phyloP scores from a whole-genome alignment of 2,888 invertebrate genomes.

The Tenthredo mesomela region DNA sequence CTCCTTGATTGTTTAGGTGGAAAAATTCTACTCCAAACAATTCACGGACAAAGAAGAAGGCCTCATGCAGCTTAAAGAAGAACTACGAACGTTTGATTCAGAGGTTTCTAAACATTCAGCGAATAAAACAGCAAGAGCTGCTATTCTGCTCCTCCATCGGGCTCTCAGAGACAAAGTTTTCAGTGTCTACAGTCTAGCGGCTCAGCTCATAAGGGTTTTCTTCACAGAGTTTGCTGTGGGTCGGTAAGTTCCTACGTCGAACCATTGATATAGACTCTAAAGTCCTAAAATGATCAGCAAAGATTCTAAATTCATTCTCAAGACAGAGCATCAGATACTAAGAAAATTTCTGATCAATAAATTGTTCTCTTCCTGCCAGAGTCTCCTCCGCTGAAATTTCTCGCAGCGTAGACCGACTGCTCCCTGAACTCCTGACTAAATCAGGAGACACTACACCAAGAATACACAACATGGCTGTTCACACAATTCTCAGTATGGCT shows the following conservation, averaged over 20 bases:
- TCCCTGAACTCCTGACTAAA: constrained; percentile 91
- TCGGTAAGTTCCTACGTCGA: constrained; percentile 79
- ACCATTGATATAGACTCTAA: not conserved
- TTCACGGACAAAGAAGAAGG: constrained; percentile 95
- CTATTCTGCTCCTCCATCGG: constrained; percentile 88
- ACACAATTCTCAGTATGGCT: constrained; percentile 92
- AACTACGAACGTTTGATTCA: constrained; percentile 78
- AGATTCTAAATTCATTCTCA: not conserved
- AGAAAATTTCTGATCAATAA: not conserved
- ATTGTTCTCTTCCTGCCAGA: constrained; percentile 77
- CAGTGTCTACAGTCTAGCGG: constrained; percentile 91
- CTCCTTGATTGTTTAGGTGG: constrained; percentile 81
- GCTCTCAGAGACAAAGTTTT: constrained; percentile 93
- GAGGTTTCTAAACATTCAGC: constrained; percentile 79
- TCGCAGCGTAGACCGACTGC: constrained; percentile 89
- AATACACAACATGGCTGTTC: constrained; percentile 92
- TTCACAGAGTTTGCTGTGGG: constrained; percentile 92
- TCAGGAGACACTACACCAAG: constrained; percentile 93
- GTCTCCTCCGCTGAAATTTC: constrained; percentile 91
- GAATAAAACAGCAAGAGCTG: constrained; percentile 91
- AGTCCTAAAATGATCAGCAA: not conserved
- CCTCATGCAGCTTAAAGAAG: constrained; percentile 84
- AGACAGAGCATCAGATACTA: not conserved
- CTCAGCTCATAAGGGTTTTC: constrained; percentile 89
- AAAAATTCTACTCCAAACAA: constrained; percentile 94